Percentiles rank a stretch among this genome's conserved stretches.
These are phyloP conservation scores for Synanthedon vespiformis DNA, from an alignment of 2,888 invertebrate genomes.

Conservation along the genomic window DNA sequence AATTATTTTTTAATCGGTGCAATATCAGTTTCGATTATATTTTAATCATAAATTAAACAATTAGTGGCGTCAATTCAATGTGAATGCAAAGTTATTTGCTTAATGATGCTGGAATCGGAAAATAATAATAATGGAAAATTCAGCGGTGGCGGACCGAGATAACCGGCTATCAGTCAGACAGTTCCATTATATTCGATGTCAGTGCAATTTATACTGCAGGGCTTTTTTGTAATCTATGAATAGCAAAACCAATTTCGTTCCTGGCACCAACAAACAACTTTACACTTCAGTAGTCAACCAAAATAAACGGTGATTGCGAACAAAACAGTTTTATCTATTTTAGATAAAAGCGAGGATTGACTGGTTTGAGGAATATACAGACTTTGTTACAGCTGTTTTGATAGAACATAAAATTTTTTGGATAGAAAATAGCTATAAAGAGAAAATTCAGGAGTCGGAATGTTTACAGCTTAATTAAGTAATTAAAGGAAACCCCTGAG, in stretches of 20 bases:
- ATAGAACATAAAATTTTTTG: no score
- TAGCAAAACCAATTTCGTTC: slow-evolving; percentile 32
- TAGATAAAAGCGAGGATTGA: background rate
- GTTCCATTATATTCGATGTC: slow-evolving; percentile 38
- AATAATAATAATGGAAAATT: slow-evolving; percentile 23
- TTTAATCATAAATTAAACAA: background rate
- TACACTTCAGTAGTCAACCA: background rate
- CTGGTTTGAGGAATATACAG: background rate
- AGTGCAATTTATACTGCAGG: slow-evolving; percentile 35
- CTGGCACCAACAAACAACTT: background rate
- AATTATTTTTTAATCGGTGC: no score
- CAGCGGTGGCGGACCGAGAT: slow-evolving; percentile 25
- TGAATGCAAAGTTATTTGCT: background rate
- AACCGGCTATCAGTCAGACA: slow-evolving; percentile 25
- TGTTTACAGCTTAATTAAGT: no score
- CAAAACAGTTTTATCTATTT: background rate
- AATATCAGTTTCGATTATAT: background rate
- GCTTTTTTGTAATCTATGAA: slow-evolving; percentile 35
- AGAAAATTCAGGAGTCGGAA: no score
- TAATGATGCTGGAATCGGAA: slow-evolving; percentile 12
- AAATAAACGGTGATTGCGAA: background rate
- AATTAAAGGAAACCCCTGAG: no score
- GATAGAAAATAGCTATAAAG: no score
- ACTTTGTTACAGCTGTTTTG: background rate
- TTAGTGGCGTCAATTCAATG: background rate